phyloP scores from a whole-genome alignment of 2,797 vertebrate species.

The Borostomias antarcticus region DNA sequence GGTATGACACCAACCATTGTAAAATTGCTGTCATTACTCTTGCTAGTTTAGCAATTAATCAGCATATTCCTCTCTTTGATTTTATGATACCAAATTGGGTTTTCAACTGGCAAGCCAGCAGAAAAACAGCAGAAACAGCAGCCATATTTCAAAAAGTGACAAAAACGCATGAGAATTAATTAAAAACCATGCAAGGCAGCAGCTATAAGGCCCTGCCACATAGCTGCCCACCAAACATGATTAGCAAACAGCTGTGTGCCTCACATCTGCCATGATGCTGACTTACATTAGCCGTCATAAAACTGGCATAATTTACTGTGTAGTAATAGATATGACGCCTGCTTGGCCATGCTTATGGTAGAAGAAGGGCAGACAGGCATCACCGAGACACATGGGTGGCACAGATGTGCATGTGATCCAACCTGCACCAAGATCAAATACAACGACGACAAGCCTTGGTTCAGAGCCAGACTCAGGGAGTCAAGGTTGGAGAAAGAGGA shows the following conservation, averaged over 20 bases:
- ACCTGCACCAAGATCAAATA: too few relatives aligned
- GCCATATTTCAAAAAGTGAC: neutral
- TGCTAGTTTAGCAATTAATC: too few relatives aligned
- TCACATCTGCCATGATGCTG: neutral
- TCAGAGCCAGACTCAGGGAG: too few relatives aligned
- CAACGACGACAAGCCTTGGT: too few relatives aligned
- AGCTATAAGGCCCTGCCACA: neutral
- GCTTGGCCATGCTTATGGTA: conserved; percentile 10
- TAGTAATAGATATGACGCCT: conserved; percentile 24
- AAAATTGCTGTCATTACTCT: neutral
- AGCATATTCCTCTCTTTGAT: neutral
- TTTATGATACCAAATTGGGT: neutral
- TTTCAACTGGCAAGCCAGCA: neutral
- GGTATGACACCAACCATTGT: conserved; percentile 5
- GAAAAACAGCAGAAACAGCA: neutral
- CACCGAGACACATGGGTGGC: conserved; percentile 24
- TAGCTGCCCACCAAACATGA: neutral
- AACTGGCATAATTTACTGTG: conserved; percentile 7
- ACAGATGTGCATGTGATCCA: too few relatives aligned
- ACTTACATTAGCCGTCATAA: neutral
- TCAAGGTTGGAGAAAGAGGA: too few relatives aligned
- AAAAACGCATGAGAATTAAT: neutral
- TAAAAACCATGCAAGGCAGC: neutral
- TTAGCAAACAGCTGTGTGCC: neutral
- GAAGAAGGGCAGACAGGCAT: conserved; percentile 28